These are phyloP conservation scores for Pelodytes ibericus DNA, from an alignment of 2,797 vertebrate genomes.

Conservation along the genomic window DNA sequence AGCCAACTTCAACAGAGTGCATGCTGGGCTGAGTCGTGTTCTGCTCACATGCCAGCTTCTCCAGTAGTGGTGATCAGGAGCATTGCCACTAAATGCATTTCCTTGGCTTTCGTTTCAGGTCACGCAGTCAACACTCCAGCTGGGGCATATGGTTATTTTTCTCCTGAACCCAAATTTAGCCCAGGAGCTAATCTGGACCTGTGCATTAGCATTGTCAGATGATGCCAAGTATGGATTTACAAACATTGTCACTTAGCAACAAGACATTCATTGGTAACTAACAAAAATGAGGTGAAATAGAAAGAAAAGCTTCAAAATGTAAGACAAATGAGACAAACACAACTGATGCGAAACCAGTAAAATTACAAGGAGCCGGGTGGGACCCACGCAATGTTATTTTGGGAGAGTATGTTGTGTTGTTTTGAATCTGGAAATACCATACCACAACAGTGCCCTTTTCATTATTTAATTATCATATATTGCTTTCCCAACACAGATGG, in stretches of 20 bases:
- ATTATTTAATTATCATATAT: conserved; percentile 39
- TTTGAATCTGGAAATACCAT: conserved; percentile 15
- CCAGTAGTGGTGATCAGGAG: conserved; percentile 42
- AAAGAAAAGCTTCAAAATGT: neutral
- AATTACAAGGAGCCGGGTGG: neutral
- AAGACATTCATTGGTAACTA: conserved; percentile 25
- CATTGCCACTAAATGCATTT: conserved; percentile 23
- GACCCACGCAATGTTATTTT: conserved; percentile 20
- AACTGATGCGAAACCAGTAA: conserved; percentile 11
- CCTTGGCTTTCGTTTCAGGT: conserved; percentile 32
- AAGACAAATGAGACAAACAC: neutral
- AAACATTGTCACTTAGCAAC: conserved; percentile 48
- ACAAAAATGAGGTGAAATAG: neutral
- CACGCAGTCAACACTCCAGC: conserved; percentile 27
- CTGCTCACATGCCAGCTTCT: conserved; percentile 40
- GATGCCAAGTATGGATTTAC: conserved; percentile 42
- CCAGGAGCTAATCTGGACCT: conserved; percentile 42
- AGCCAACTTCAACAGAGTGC: conserved; percentile 37
- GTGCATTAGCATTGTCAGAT: conserved; percentile 25
- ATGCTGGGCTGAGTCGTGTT: conserved; percentile 41
- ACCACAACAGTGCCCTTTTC: conserved; percentile 37
- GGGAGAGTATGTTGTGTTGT: conserved; percentile 33
- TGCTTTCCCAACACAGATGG: conserved; percentile 38
- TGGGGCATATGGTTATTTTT: conserved; percentile 39
- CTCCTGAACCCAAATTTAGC: conserved; percentile 36